phyloP scores from a whole-genome alignment of 2,113 vertebrate genomes.

The Alethe diademata region DNA sequence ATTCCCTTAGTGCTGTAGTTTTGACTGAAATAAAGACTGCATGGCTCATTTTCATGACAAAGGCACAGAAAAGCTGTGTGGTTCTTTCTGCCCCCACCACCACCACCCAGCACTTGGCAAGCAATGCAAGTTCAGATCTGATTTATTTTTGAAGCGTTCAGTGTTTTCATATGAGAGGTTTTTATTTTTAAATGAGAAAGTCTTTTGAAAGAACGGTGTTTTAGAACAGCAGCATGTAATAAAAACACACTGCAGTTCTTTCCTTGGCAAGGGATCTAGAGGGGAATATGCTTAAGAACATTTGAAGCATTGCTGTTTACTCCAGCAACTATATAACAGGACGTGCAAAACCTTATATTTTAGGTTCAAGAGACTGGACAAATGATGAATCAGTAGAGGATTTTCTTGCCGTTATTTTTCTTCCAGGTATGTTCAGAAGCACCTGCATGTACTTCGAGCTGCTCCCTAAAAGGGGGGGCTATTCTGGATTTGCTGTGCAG shows the following conservation, averaged over 20 bases:
- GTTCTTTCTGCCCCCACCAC: neutral
- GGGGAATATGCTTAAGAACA: neutral
- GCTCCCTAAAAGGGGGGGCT: neutral
- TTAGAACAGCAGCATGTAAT: neutral
- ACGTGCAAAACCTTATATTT: neutral
- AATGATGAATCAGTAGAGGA: neutral
- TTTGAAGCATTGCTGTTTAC: neutral
- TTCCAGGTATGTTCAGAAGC: neutral
- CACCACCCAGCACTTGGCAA: neutral
- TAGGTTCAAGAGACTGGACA: neutral
- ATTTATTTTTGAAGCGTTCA: slow-evolving; percentile 23
- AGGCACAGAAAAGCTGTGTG: neutral
- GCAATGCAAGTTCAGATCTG: neutral
- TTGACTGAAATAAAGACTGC: slow-evolving; percentile 20
- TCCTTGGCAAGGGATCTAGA: neutral
- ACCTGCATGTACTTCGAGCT: neutral
- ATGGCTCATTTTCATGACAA: slow-evolving; percentile 1
- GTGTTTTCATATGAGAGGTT: neutral
- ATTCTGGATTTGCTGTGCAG: neutral
- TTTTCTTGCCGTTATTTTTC: neutral
- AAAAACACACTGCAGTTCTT: neutral
- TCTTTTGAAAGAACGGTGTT: neutral
- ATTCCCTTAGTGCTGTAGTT: neutral
- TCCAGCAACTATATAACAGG: neutral
- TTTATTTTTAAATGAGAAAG: neutral